Base-by-base conservation (phyloP, 2,113 vertebrate species). In the Nerophis ophidion region DNA sequence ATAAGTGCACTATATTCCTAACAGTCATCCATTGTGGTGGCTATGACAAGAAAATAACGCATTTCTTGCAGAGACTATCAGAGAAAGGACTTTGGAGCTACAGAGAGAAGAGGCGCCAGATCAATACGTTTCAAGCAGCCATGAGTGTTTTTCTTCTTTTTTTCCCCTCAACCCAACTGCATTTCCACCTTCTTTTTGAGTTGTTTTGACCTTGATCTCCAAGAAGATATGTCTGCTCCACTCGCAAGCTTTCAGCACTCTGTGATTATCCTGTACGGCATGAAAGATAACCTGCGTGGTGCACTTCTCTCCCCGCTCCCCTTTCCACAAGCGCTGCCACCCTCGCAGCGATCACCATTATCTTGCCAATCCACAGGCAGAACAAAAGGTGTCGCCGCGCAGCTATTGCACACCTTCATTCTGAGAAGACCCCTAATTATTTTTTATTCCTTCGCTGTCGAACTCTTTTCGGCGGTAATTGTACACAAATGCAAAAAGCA, bases 191-290 rank as follows among this genome's bases (percentile, higher is more conserved):
- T 83, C 80, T 76, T 82, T 56, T 80, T 80, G 81, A 87, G 85
- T 85, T 89, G 86, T 84, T 89, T 84, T 89, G 87, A 89, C 84
- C 86, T 89, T 88, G 86, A 89, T 88, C 83, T 84, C 80, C 54
- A 73, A 77, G 78, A 77, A 83, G 84, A 87, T 86, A 84, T 57
- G 80, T 79, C 84, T 84, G 51, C 54, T 76, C 74, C 65, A 75
- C 73, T 75, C 70, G 61, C 59, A 50, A 16, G 82, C 75, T 81
- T 78, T 83, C 79, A 77, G 65, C 70, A 72, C 82, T 76, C 73
- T 52, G 59, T 89, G 81, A 89, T 89, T 88, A 87, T 86, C 85
- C 84, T 66, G 79, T 85, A 85, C 81, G 71, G 73, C 79, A 76
- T 81, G 83, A 86, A 85, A 86, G 87, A 87, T 89, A 87, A 86